A percentile compares a stretch with the other conserved stretches of the same genome.
Evolutionary conservation across 1,140 invertebrate genomes (phyloP).

Genomic region (Pseudoatta argentina): DNA sequence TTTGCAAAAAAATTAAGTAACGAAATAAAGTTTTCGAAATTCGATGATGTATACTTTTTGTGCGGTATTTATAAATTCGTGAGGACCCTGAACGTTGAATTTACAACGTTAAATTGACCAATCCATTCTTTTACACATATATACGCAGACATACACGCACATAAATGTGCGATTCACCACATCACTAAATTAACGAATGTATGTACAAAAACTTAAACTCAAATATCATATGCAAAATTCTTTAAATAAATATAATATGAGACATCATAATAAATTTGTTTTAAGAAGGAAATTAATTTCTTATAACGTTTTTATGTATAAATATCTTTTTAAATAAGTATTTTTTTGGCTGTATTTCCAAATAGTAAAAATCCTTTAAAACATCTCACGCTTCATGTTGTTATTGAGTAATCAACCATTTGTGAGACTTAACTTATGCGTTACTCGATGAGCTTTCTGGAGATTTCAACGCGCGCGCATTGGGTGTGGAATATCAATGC

Average conservation of each 20-base stretch:
- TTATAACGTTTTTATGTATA: constrained; percentile 20
- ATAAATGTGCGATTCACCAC: not conserved
- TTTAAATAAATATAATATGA: not conserved
- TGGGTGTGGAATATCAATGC: not conserved
- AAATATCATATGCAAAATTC: not conserved
- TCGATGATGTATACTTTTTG: not conserved
- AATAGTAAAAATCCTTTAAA: constrained; percentile 9
- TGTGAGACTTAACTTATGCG: not conserved
- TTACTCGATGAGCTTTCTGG: constrained; percentile 50
- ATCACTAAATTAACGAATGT: not conserved
- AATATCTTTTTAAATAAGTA: constrained; percentile 7
- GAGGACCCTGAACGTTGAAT: constrained; percentile 5
- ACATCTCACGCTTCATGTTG: not conserved
- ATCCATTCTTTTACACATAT: not conserved
- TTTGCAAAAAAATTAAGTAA: not conserved
- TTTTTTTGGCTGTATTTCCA: not conserved
- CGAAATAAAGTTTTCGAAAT: constrained; percentile 27
- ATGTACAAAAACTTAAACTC: not conserved
- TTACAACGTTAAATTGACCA: not conserved
- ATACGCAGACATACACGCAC: not conserved
- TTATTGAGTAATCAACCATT: constrained; percentile 27
- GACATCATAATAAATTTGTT: not conserved
- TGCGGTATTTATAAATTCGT: not conserved
- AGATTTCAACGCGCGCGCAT: constrained; percentile 63
- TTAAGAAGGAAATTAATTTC: not conserved